Evolutionary conservation across 2,888 invertebrate species (phyloP), one percentile per base, ranked within the genome.

Genomic region (Philaethria dido): DNA sequence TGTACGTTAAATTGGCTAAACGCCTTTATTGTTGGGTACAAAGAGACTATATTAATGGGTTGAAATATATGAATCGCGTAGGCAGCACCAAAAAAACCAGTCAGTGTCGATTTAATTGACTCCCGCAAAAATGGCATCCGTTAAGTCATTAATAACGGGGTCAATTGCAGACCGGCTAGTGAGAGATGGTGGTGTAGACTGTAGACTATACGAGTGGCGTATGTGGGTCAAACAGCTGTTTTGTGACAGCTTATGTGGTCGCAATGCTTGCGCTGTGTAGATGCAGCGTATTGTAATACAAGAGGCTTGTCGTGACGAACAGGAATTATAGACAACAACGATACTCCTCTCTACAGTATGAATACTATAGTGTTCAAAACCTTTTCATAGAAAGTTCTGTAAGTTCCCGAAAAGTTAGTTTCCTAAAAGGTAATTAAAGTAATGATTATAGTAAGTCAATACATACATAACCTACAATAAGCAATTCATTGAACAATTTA

Each of bases 211-310:
- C 73, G 77, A 60, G 65, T 57, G 63, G 33, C 78, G 76, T 77
- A 83, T 82, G 78, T 80, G 76, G 82, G 79, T 80, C 79, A 74
- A 75, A 76, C 84, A 84, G 83, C 79, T 83, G 85, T 77, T 80
- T 78, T 78, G 78, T 78, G 81, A 79, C 76, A 69, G 72, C 75
- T 77, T 76, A 75, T 77, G 77, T 71, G 73, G 77, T 73, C 74
- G 59, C 64, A 29, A 47, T 29, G 42, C 50, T 29, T 45, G 29
- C 45, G 6, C 2, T 36, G 42, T 59, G 5, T 39, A 14, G 25
- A 39, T 36, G 64, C 14, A 47, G 16, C 42, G 16, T 29, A n/a
- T 39, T 33, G 16, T 29, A n/a, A 25, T 33, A 59, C 44, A 55
- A 45, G n/a, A 47, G 55, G 0, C 14, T 20, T 11, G 20, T 55